Evolutionary conservation across 2,888 invertebrate species (phyloP).

Genomic region (Pegoplata infirma): DNA sequence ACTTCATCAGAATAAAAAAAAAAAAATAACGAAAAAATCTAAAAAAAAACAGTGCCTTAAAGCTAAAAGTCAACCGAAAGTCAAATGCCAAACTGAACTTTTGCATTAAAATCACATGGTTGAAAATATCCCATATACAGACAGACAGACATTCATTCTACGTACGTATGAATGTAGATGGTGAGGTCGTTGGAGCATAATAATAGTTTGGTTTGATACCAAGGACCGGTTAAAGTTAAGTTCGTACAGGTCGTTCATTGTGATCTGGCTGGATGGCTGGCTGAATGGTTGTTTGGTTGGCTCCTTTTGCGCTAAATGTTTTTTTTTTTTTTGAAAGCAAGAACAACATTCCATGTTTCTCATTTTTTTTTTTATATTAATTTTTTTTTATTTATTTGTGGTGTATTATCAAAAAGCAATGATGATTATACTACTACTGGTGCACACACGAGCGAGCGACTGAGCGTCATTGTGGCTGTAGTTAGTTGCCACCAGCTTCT

Average conservation of each 20-base stretch:
- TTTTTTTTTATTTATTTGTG: constrained; percentile 62
- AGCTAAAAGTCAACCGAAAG: constrained; percentile 60
- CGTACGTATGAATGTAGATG: constrained; percentile 3
- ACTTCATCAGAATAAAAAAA: constrained; percentile 46
- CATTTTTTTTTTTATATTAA: constrained; percentile 46
- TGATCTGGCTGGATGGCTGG: constrained; percentile 41
- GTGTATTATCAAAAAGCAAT: constrained; percentile 74
- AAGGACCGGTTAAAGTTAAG: constrained; percentile 52
- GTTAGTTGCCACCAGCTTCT: constrained; percentile 54
- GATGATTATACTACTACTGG: constrained; percentile 74
- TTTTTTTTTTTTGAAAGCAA: constrained; percentile 20
- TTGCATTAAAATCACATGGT: constrained; percentile 30
- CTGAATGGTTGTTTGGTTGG: constrained; percentile 21
- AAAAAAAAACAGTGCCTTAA: constrained; percentile 35
- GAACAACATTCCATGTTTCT: constrained; percentile 58
- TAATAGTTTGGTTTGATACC: constrained; percentile 31
- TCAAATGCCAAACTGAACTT: constrained; percentile 63
- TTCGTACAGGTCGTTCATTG: constrained; percentile 50
- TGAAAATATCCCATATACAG: too few relatives aligned
- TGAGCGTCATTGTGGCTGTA: constrained; percentile 25
- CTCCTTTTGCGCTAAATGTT: constrained; percentile 22
- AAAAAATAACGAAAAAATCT: constrained; percentile 53
- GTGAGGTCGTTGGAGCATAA: constrained; percentile 51
- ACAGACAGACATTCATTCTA: not conserved
- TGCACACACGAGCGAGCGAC: constrained; percentile 71